Evolutionary conservation across 1,140 invertebrate species (phyloP), one percentile per base, ranked within the genome.

Genomic region (Schlechtendalia chinensis): DNA sequence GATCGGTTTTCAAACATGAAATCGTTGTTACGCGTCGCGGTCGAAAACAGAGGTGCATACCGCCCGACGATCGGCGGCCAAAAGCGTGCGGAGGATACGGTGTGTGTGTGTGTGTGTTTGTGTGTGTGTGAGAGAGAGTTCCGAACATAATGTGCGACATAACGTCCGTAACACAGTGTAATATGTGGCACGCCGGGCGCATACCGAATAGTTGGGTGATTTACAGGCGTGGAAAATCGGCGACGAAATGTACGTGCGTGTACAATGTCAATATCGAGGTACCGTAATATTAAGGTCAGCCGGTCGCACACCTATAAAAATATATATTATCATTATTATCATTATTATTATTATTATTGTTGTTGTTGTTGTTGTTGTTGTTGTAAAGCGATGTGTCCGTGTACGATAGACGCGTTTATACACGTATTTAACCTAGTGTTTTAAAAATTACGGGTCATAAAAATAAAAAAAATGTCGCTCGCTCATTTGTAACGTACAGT

Each of bases 161-260:
- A n/a, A 59, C 22, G 12, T 59, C 3, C 24, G 56, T 63, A 32
- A 79, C 61, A 63, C n/a, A n/a, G n/a, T n/a, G 32, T 77, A 59
- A 14, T 75, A 77, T 77, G 54, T 77, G 32, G 54, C 32, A 77
- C 39, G 24, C 24, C 10, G 39, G 22, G 24, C 5, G 58, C 27
- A 79, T 61, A 79, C 16, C 61, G 75, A 79, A 39, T 22, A 79
- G 19, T 39, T 27, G 56, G 75, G 75, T 79, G 75, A 79, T 79
- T 79, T 79, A 79, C 32, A 61, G 58, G 75, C 39, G 75, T 79
- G 58, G 45, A 79, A 63, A 79, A 79, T 79, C 27, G 24, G 39
- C 3, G 39, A 50, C 32, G 16, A 24, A 77, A 61, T 77, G 10
- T 61, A 61, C 4, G 32, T 24, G 45, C 17, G 10, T 69, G 3